phyloP scores from a whole-genome alignment of 2,797 vertebrate genomes.

The Scolopax rusticola region DNA sequence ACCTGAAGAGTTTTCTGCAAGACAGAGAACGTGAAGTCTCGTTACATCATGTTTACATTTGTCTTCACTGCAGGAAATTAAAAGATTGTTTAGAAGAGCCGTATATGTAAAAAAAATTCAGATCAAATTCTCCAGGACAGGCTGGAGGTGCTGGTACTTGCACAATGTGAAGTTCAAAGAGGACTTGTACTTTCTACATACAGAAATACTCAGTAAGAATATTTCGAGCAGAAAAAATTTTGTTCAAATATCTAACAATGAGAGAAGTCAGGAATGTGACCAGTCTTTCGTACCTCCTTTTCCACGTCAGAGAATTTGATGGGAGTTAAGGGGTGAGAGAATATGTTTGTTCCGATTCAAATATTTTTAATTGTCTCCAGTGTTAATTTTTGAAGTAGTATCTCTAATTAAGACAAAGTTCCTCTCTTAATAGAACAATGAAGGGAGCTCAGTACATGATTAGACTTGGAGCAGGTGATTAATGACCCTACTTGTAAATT shows the following conservation, averaged over 20 bases:
- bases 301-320: background rate
- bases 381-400: slow-evolving; percentile 25
- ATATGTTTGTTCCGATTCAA: background rate
- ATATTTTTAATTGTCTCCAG: slow-evolving; percentile 16
- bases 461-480: background rate
- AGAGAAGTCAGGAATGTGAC: background rate
- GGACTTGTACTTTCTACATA: background rate
- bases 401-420: slow-evolving; percentile 47
- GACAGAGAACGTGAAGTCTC: background rate
- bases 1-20: background rate
- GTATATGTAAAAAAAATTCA: background rate
- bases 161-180: background rate
- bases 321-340: background rate
- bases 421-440: slow-evolving; percentile 38
- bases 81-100: background rate
- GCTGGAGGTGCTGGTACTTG: background rate
- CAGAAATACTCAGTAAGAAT: background rate
- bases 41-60: background rate
- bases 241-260: background rate
- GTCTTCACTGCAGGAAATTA: background rate
- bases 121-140: background rate
- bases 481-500: slow-evolving; percentile 43
- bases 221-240: background rate
- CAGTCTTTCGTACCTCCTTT: background rate
- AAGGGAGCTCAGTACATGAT: slow-evolving; percentile 5